Base-by-base conservation (phyloP, 2,113 vertebrate genomes). In the Noctilio leporinus region DNA sequence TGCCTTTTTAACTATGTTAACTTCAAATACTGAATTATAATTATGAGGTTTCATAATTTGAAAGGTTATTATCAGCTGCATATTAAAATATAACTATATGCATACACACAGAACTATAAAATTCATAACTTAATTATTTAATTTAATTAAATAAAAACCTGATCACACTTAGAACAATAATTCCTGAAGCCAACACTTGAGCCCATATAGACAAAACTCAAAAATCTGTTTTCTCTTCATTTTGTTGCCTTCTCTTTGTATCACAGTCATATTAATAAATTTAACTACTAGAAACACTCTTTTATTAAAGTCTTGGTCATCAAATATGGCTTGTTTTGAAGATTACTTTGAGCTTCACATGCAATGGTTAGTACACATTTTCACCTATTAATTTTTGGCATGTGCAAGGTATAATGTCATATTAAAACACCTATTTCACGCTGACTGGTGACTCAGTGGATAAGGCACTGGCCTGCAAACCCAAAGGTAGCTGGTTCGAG, bases 1-100 rank as follows among this genome's bases (percentile, higher is more conserved):
- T 51, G 10, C 0, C 19, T 80, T 83, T 80, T 80, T 45, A 8
- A 91, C 83, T 80, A 73, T 55, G 8, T 57, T 87, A 86, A 85
- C 70, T 91, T 84, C 78, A 67, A 95, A 55, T 83, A 89, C 6
- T 82, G 53, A 89, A 75, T 70, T 86, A 59, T 57, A 76, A 90
- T 73, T 69, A 65, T 86, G 5, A 89, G 35, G 89, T 16, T 95
- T 93, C 11, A 64, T 62, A 89, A 81, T 69, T 85, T 62, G 86
- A 93, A 91, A 88, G 3, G 55, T 86, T 67, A 59, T n/a, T 76
- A 65, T 30, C 35, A 55, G 8, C 7, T 69, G 75, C 83, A 78
- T 91, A 62, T 77, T 83, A 84, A 62, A 75, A 76, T 87, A 86
- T n/a, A 70, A 65, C 20, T 20, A 53, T 19, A 90, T 40, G 38